These are phyloP conservation scores for Gymnogyps californianus DNA, from an alignment of 2,113 vertebrate genomes.

Conservation along the genomic window DNA sequence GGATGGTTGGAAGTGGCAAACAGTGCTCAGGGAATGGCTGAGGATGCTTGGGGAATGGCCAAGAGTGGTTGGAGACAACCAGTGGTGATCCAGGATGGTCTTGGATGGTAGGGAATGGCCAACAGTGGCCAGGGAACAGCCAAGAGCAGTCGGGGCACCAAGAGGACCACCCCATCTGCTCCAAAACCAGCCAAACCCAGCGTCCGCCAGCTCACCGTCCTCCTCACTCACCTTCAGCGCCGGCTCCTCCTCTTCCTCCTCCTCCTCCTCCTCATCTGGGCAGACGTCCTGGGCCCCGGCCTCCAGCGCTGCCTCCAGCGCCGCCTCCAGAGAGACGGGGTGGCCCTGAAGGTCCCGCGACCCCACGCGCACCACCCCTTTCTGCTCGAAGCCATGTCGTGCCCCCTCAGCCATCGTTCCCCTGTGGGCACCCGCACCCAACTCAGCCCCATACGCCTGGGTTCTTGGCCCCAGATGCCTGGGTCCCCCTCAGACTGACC, in stretches of 20 bases:
- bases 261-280: not conserved
- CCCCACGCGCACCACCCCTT: not conserved
- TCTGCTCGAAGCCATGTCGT: not conserved
- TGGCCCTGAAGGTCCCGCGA: not conserved
- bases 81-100: fast-evolving
- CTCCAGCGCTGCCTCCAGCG: not conserved
- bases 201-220: fast-evolving
- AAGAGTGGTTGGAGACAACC: not conserved
- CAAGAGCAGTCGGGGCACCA: not conserved
- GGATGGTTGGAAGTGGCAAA: too few species aligned
- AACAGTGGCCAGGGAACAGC: not conserved
- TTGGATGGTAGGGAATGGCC: not conserved
- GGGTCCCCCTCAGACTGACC: not conserved
- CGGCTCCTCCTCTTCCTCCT: not conserved
- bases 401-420: not conserved
- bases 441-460: not conserved
- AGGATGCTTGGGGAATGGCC: not conserved
- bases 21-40: too few species aligned
- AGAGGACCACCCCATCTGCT: not conserved
- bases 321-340: not conserved
- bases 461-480: not conserved
- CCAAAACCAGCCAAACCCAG: not conserved
- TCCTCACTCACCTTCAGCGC: not conserved
- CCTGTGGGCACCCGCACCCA: not conserved
- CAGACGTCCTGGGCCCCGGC: not conserved